Conservation (phyloP, 2,797 vertebrate species). For the Scleropages formosus region DNA sequence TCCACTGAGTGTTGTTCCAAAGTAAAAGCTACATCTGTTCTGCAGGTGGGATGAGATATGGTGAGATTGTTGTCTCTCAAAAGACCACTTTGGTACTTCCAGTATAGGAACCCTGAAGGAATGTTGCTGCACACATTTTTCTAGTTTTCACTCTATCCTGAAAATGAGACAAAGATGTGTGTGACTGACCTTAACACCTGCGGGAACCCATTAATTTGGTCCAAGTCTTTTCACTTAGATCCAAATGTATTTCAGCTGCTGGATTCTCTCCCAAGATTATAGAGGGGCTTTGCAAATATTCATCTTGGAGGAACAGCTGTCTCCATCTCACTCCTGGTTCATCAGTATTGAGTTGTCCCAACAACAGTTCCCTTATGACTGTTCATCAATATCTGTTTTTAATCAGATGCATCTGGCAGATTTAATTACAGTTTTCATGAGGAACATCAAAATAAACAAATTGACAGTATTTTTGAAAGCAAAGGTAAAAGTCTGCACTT, state of each 20-base stretch:
- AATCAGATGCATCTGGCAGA: constrained; percentile 50
- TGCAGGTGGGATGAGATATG: neutral
- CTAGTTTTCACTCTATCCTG: no score
- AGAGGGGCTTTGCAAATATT: neutral
- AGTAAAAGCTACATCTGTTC: neutral
- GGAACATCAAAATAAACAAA: constrained; percentile 37
- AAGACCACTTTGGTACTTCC: no score
- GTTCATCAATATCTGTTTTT: constrained; percentile 69
- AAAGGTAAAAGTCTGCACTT: neutral
- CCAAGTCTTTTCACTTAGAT: neutral
- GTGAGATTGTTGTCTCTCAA: neutral
- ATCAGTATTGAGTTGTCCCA: constrained; percentile 74
- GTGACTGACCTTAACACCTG: neutral
- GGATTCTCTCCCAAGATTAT: no score
- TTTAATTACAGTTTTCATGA: constrained; percentile 68
- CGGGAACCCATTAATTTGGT: neutral
- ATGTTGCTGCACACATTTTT: neutral
- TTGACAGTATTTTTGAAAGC: neutral
- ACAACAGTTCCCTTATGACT: constrained; percentile 54
- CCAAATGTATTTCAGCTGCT: no score
- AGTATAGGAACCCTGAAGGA: neutral
- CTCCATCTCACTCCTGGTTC: constrained; percentile 52
- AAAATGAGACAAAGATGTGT: neutral
- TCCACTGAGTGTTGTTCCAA: neutral
- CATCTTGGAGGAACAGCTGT: constrained; percentile 36